phyloP scores from a whole-genome alignment of 2,797 vertebrate genomes.

The Notamacropus eugenii region DNA sequence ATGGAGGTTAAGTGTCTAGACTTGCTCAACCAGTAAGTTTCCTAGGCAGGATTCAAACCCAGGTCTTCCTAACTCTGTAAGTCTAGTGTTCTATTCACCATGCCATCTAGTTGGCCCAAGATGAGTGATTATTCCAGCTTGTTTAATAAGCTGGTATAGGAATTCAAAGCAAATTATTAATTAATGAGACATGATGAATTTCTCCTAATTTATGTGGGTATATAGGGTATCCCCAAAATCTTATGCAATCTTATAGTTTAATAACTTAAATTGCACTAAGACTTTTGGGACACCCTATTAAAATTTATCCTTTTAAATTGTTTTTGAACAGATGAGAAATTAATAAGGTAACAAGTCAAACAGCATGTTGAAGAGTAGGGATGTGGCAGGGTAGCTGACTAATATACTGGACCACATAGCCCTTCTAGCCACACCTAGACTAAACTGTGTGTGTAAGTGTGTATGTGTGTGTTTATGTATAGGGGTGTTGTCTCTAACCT shows the following conservation, averaged over 20 bases:
- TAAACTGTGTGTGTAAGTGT: background rate
- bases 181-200: too few relatives aligned
- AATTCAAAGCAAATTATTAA: background rate
- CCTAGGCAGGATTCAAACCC: too few relatives aligned
- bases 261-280: background rate
- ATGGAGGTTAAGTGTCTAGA: too few relatives aligned
- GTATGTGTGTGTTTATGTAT: too few relatives aligned
- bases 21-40: too few relatives aligned
- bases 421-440: background rate
- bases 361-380: too few relatives aligned
- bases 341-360: background rate
- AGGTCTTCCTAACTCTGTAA: too few relatives aligned
- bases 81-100: too few relatives aligned
- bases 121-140: too few relatives aligned
- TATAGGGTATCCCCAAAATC: background rate
- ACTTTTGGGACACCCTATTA: background rate
- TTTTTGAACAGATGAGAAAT: background rate
- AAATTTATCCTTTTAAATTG: background rate
- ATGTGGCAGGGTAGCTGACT: background rate
- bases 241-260: too few relatives aligned
- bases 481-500: background rate
- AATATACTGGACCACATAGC: too few relatives aligned
- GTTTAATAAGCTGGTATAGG: background rate
- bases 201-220: background rate
- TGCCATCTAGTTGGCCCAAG: background rate